Percentiles rank a stretch among this genome's conserved stretches.
Conservation (phyloP, 2,797 vertebrate genomes). For the Pogonophryne albipinna region DNA sequence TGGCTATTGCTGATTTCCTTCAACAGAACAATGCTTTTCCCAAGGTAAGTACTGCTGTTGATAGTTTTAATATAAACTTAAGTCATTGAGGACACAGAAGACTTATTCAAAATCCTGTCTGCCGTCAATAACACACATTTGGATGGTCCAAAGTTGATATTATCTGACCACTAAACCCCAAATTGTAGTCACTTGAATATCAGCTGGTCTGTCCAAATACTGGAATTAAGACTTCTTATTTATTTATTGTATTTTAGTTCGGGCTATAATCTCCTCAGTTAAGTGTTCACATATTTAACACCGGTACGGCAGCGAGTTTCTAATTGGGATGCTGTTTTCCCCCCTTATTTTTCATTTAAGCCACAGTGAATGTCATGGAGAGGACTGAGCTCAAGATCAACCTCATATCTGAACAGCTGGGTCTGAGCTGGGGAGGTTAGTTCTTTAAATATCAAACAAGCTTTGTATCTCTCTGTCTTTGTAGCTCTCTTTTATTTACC, state of each 20-base stretch:
- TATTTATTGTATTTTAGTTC: not conserved
- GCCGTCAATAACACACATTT: not conserved
- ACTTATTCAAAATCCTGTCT: not conserved
- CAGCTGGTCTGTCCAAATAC: slow-evolving; percentile 20
- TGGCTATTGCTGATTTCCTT: slow-evolving; percentile 62
- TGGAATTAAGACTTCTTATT: not conserved
- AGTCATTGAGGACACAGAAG: slow-evolving; percentile 7
- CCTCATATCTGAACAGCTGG: slow-evolving; percentile 94
- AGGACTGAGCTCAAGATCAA: slow-evolving; percentile 93
- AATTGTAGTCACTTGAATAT: not conserved
- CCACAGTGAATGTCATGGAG: slow-evolving; percentile 88
- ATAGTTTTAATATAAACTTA: slow-evolving; percentile 27
- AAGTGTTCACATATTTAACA: not conserved
- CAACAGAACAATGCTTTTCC: slow-evolving; percentile 68
- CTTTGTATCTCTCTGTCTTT: not conserved
- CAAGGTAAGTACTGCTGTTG: slow-evolving; percentile 73
- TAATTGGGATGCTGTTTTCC: slow-evolving; percentile 22
- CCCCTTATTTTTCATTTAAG: slow-evolving; percentile 62
- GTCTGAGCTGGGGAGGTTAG: slow-evolving; percentile 98
- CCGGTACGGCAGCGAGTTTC: not conserved
- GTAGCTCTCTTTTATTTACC: not conserved
- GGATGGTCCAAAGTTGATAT: slow-evolving; percentile 1
- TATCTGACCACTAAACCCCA: not conserved
- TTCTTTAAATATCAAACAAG: slow-evolving; percentile 10
- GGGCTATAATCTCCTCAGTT: not conserved